Evolutionary conservation across 2,888 invertebrate species (phyloP), one percentile per base, ranked within the genome.

Genomic region (Philopedon plagiatum): DNA sequence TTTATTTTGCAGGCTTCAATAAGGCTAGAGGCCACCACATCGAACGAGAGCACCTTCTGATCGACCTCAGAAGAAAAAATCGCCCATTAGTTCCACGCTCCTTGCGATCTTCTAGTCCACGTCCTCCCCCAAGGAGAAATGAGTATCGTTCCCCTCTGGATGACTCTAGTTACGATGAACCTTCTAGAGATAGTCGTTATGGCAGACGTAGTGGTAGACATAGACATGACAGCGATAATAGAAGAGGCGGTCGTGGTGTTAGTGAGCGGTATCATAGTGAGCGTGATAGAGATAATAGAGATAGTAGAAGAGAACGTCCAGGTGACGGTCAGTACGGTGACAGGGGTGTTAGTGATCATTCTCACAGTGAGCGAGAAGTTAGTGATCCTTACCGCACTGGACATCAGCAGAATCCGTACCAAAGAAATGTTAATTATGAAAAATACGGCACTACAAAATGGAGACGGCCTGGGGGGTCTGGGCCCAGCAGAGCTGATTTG

Each of bases 11-110:
- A 75, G 75, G 65, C 7, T 75, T 75, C 26, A 72, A 72, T 21
- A 0, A 11, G 15, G 75, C 75, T n/a, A 64, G 75, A 58, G 75
- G 75, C 11, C 75, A 75, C 37, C 13, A 21, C 13, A 75, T 75
- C 2, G 72, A 72, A 46, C 58, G 75, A 5, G 4, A 64, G 44
- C 3, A n/a, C 2, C 39, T 69, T 5, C 7, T 73, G 5, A 29
- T 51, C 11, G 41, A 61, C n/a, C 13, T 71, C n/a, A 57, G 46
- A 41, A 23, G 26, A 15, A 13, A 8, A 11, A 26, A 60, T 15
- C 23, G 21, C 13, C 39, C 23, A n/a, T n/a, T 13, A 0, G 5
- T 58, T 1, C 58, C 39, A 5, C 39, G n/a, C 18, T 15, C 18
- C n/a, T 7, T 5, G 0, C 8, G 34, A 0, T 4, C 11, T 46